Percentiles rank a stretch among this genome's conserved stretches.
Evolutionary conservation across 2,113 vertebrate genomes (phyloP).

Genomic region (Brachypodius melanocephalos): DNA sequence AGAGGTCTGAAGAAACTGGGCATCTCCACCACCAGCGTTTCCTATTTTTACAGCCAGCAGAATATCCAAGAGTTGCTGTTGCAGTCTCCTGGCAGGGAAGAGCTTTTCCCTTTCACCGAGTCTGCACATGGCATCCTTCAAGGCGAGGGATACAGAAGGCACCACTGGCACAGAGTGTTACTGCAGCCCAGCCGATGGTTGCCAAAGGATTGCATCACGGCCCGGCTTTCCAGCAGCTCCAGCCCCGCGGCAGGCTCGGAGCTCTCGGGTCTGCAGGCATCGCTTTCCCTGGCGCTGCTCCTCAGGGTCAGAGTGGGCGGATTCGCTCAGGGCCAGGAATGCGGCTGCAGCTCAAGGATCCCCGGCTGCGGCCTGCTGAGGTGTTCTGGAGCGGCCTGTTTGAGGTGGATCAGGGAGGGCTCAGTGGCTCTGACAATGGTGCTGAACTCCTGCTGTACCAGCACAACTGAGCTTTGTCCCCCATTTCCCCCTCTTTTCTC

Average conservation of each 20-base stretch:
- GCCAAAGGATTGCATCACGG: background rate
- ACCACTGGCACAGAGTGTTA: background rate
- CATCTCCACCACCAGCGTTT: background rate
- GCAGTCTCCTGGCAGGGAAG: background rate
- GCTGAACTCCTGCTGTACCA: background rate
- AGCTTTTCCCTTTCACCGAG: background rate
- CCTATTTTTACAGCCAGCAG: background rate
- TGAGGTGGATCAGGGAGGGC: background rate
- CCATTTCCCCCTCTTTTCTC: background rate
- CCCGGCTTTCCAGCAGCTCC: background rate
- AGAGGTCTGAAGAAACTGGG: background rate
- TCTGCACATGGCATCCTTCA: background rate
- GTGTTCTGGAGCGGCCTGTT: background rate
- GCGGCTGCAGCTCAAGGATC: background rate
- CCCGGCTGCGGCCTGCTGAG: fast-evolving
- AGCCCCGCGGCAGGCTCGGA: background rate
- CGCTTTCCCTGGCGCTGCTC: background rate
- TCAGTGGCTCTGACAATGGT: background rate
- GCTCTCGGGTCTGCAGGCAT: background rate
- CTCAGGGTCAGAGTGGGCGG: background rate
- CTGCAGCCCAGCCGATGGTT: background rate
- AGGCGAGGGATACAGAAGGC: background rate
- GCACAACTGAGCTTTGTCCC: background rate
- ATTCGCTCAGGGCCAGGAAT: background rate
- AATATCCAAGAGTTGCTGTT: background rate